Percentiles rank a stretch among this genome's conserved stretches.
phyloP scores from a whole-genome alignment of 2,113 vertebrate genomes.

The Corythornis vintsioides region DNA sequence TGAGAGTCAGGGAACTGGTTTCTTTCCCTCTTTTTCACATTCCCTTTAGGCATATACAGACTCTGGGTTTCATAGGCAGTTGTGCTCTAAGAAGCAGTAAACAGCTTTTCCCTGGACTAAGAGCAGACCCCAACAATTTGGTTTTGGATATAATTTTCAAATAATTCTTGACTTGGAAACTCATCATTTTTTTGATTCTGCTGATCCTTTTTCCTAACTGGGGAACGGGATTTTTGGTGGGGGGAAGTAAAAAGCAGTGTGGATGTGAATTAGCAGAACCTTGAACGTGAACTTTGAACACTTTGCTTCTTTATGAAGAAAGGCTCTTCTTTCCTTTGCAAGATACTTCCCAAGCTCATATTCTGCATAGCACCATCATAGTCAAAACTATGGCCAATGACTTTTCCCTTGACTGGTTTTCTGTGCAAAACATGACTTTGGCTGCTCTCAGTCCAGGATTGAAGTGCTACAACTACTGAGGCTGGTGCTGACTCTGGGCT shows the following conservation, averaged over 20 bases:
- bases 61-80: not conserved
- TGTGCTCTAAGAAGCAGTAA: not conserved
- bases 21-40: not conserved
- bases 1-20: not conserved
- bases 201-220: not conserved
- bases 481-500: not conserved
- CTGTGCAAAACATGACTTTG: not conserved
- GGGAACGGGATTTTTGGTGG: not conserved
- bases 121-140: not conserved
- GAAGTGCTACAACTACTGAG: not conserved
- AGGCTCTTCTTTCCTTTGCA: not conserved
- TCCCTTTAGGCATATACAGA: not conserved
- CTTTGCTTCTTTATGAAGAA: not conserved
- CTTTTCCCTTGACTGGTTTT: not conserved
- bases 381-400: not conserved
- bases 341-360: not conserved
- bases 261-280: not conserved
- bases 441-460: not conserved
- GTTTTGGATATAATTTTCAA: not conserved
- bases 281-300: not conserved
- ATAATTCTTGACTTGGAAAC: not conserved
- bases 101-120: not conserved
- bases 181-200: conserved; percentile 18
- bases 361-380: not conserved
- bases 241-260: not conserved